Base-by-base conservation (phyloP, 2,113 vertebrate genomes). In the Prunella himalayana region DNA sequence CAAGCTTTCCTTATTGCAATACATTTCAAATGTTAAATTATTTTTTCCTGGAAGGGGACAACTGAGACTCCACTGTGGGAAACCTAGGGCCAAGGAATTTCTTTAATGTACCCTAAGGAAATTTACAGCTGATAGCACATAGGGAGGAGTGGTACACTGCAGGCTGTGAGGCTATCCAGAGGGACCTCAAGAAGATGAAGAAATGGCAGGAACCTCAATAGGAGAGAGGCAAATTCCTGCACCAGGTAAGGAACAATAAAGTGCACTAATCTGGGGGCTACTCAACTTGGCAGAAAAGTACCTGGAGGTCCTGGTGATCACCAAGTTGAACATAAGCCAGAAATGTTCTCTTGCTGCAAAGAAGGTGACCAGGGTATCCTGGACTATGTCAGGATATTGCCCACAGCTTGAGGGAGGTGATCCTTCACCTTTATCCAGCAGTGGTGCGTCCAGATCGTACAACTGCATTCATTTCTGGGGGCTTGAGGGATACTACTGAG, bases 351-450 rank as follows among this genome's bases (percentile, higher is more conserved):
- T 82, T 71, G 24, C 31, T 75, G 31, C 47, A 49, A 53, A 90
- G 15, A 82, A 41, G 3, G 7, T 65, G 28, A 23, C 14, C 14
- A 10, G 27, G 9, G 10, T 60, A 25, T 56, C 20, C 56, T 72
- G 37, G 15, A 24, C 25, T 73, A 14, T 0, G 0, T 21, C 30
- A 60, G 6, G 14, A 23, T 35, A 47, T 2, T 61, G 18, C 25
- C 42, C 2, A 3, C 15, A 65, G 12, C 35, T 24, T 0, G 0
- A 79, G 30, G 31, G 18, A 66, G 7, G 24, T 31, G 27, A 49
- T 65, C 15, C 23, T 70, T 56, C 3, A 2, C 11, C 11, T 78
- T 71, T 57, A 53, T 64, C 54, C 49, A 72, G 27, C 35, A 45
- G 21, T 59, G 28, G 4, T 41, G 42, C 71, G n/a, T 16, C 9